Base-by-base conservation (phyloP, 2,113 vertebrate species). In the Prolemur simus region DNA sequence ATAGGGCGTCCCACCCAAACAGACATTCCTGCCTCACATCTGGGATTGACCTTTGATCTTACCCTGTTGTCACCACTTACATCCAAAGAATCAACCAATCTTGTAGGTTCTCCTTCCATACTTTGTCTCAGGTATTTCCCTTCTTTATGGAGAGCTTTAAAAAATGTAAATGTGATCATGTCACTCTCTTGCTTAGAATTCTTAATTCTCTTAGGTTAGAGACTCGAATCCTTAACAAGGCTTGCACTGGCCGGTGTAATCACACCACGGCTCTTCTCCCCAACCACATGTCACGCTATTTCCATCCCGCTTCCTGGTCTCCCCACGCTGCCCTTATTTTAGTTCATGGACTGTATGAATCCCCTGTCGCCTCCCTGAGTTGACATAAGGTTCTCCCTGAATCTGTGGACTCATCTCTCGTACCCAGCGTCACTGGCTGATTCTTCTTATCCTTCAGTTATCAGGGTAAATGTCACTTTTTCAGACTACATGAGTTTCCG, bases 251-350 rank as follows among this genome's bases (percentile, higher is more conserved):
- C 54, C 18, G 20, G 10, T 87, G 32, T 85, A 81, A 84, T 58
- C 82, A 56, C 25, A n/a, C 17, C 2, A 0, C 1, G 21, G 32
- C 8, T 91, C 42, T 76, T 60, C 52, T 71, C 52, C 42, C 14
- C 7, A 71, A 32, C 52, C 0, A 0, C 37, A 1, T 14, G 8
- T 56, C 87, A 37, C 6, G 11, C 27, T 23, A 2, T 3, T 27
- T 27, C 37, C 39, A 20, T 23, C 45, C 17, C 47, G 39, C 6
- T 77, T 23, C 47, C 56, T 17, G 18, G 25, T 60, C 45, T 58
- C 1, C 15, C 1, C 21, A 13, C 23, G 4, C 1, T 47, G 25
- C 2, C 10, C 45, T 63, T 47, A 27, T 5, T 37, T 32, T 42
- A 21, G 15, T 10, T 84, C 89, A 17, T 0, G 9, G 29, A 39